These are phyloP conservation scores for Camponotus fellah DNA, from an alignment of 2,888 invertebrate species.

Conservation along the genomic window DNA sequence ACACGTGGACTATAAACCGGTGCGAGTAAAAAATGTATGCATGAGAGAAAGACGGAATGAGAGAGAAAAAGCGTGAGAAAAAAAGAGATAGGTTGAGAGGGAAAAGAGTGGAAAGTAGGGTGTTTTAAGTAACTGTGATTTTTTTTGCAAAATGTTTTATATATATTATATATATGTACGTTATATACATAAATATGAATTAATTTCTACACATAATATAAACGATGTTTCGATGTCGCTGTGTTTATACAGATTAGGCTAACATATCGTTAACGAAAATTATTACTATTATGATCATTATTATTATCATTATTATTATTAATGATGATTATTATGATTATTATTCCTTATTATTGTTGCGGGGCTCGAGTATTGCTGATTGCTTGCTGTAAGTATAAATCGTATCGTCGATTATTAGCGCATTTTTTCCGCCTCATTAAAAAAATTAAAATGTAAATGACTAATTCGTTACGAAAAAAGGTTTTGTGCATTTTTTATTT, in stretches of 20 bases:
- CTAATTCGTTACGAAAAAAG: neutral
- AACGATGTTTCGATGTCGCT: constrained; percentile 80
- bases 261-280: constrained; percentile 81
- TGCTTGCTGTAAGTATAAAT: constrained; percentile 62
- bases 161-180: constrained; percentile 71
- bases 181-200: constrained; percentile 79
- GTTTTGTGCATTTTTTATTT: constrained; percentile 23
- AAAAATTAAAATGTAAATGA: constrained; percentile 14
- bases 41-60: constrained; percentile 22
- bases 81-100: constrained; percentile 41
- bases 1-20: constrained; percentile 20
- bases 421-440: constrained; percentile 34
- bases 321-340: constrained; percentile 66
- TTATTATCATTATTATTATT: constrained; percentile 67
- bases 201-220: constrained; percentile 82
- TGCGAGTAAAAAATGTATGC: constrained; percentile 3
- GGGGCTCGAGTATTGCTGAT: constrained; percentile 65
- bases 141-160: constrained; percentile 82
- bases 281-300: constrained; percentile 64
- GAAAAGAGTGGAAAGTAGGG: constrained; percentile 64
- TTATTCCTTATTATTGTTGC: constrained; percentile 58
- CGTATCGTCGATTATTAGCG: constrained; percentile 35
- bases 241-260: constrained; percentile 80
- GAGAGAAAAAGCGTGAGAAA: constrained; percentile 23
- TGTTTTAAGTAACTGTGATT: constrained; percentile 85